Percentiles rank a stretch among this genome's conserved stretches.
Evolutionary conservation across 2,888 invertebrate genomes (phyloP).

Genomic region (Lithosia quadra): DNA sequence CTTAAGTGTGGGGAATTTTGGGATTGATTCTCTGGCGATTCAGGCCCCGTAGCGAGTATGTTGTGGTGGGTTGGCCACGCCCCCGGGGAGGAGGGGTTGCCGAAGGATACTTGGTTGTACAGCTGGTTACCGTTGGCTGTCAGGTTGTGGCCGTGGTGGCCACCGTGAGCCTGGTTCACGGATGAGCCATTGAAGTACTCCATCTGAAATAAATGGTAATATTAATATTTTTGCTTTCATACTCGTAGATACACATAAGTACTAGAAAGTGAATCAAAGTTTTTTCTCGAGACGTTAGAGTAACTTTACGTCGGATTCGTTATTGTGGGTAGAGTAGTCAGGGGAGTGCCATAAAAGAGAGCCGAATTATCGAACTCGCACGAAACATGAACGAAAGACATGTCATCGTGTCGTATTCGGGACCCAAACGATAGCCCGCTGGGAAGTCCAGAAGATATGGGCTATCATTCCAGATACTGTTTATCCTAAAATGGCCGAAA

Average conservation of each 20-base stretch:
- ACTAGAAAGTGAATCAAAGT: no score
- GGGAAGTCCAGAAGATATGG: no score
- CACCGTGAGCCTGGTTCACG: constrained; percentile 79
- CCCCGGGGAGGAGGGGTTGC: constrained; percentile 81
- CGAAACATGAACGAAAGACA: no score
- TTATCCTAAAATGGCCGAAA: no score
- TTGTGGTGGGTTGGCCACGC: constrained; percentile 83
- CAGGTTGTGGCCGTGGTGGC: constrained; percentile 80
- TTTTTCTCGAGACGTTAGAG: no score
- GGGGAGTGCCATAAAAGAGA: no score
- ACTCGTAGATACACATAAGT: no score
- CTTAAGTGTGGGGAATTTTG: constrained; percentile 81
- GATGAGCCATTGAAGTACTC: constrained; percentile 84
- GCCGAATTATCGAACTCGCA: no score
- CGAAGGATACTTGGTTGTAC: constrained; percentile 84
- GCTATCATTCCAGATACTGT: no score
- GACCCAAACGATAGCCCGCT: no score
- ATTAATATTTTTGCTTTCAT: not conserved
- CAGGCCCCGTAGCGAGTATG: constrained; percentile 78
- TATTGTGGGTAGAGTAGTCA: not conserved
- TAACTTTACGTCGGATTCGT: not conserved
- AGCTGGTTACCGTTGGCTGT: constrained; percentile 81
- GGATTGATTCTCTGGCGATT: constrained; percentile 81
- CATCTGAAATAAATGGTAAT: constrained; percentile 68
- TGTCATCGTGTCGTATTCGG: no score